Conservation (phyloP, 2,113 vertebrate genomes). For the Diphyllodes magnificus region DNA sequence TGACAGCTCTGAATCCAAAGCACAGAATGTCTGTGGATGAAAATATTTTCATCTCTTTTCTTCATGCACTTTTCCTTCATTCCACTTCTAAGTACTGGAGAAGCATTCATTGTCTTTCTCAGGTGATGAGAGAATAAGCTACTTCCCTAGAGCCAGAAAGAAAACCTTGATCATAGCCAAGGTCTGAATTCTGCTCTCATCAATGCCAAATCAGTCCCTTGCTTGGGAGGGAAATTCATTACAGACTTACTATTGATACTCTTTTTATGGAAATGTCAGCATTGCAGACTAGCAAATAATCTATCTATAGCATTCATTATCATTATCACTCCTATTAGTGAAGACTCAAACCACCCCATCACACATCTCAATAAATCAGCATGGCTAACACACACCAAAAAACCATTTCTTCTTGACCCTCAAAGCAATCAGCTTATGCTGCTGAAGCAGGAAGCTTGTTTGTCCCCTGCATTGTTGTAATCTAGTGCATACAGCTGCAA, state of each 20-base stretch:
- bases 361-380: not conserved
- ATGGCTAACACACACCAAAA: not conserved
- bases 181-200: not conserved
- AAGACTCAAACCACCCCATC: not conserved
- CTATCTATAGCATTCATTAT: not conserved
- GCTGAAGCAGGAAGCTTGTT: slow-evolving; percentile 19
- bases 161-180: not conserved
- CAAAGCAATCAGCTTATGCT: slow-evolving; percentile 27
- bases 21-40: not conserved
- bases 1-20: not conserved
- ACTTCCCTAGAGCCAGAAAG: not conserved
- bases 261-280: not conserved
- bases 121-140: not conserved
- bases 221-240: not conserved
- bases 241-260: not conserved
- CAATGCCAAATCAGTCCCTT: not conserved
- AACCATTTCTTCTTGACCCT: not conserved
- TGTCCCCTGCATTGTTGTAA: slow-evolving; percentile 36
- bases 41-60: not conserved
- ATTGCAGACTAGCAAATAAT: not conserved
- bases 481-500: slow-evolving; percentile 12
- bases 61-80: not conserved
- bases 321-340: not conserved
- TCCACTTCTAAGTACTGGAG: not conserved
- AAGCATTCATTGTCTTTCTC: not conserved